Evolutionary conservation across 2,888 invertebrate species (phyloP).

Genomic region (Noctua janthina): DNA sequence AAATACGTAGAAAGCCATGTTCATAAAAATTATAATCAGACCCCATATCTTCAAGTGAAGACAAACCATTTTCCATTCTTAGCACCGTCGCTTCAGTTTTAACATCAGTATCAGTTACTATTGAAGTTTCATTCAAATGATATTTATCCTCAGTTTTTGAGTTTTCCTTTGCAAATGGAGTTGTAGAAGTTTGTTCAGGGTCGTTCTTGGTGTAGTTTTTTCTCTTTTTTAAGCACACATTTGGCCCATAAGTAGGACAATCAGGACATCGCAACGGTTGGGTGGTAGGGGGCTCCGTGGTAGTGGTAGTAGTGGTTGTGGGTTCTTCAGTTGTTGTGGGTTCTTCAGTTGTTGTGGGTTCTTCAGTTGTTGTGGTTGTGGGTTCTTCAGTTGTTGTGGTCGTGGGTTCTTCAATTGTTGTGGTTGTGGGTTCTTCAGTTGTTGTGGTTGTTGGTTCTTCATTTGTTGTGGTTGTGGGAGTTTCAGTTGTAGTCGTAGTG

Average conservation of each 20-base stretch:
- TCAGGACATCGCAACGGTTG: conserved; percentile 33
- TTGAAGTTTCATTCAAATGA: neutral
- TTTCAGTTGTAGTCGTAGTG: conserved; percentile 32
- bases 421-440: neutral
- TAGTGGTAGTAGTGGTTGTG: too few relatives aligned
- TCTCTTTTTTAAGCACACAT: conserved; percentile 37
- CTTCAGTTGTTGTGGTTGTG: too few relatives aligned
- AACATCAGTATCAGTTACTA: neutral
- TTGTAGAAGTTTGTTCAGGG: neutral
- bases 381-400: neutral
- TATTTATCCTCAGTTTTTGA: neutral
- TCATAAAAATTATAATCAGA: conserved; percentile 34
- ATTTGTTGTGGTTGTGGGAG: neutral
- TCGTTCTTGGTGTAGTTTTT: neutral
- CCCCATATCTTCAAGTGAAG: conserved; percentile 3
- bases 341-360: too few relatives aligned
- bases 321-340: too few relatives aligned
- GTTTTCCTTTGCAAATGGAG: neutral
- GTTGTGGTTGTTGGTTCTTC: neutral
- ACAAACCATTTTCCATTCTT: neutral
- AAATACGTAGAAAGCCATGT: conserved; percentile 1
- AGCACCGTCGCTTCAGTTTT: neutral
- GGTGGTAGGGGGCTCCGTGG: neutral
- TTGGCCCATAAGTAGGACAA: conserved; percentile 14
- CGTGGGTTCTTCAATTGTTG: neutral